Evolutionary conservation across 2,797 vertebrate genomes (phyloP).

Genomic region (Myotis daubentonii): DNA sequence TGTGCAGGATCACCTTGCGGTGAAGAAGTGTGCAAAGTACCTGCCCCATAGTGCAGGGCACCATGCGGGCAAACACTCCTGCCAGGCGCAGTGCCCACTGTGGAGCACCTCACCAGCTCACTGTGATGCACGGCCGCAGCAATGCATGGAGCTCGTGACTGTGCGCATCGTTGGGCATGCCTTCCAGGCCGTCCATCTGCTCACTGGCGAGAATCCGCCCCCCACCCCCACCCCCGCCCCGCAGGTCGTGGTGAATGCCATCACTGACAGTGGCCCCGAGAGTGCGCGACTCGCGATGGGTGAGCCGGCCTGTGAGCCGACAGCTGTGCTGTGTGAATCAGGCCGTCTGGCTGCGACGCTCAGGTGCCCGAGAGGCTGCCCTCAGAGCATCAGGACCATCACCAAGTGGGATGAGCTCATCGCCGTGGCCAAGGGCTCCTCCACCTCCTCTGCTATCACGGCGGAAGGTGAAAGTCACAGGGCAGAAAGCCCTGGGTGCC

Average conservation of each 20-base stretch:
- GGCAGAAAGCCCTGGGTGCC: neutral
- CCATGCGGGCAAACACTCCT: conserved; percentile 95
- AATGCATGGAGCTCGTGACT: conserved; percentile 96
- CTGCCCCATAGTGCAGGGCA: conserved; percentile 95
- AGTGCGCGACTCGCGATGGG: conserved; percentile 95
- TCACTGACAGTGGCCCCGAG: conserved; percentile 97
- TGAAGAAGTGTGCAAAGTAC: conserved; percentile 96
- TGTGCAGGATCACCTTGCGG: conserved; percentile 96
- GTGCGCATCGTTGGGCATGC: conserved; percentile 94
- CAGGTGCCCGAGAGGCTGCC: conserved; percentile 94
- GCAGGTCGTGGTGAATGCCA: conserved; percentile 95
- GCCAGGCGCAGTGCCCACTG: conserved; percentile 95
- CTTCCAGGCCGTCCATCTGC: conserved; percentile 96
- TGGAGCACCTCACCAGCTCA: conserved; percentile 95
- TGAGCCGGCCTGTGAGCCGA: conserved; percentile 94
- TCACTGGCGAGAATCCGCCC: conserved; percentile 90
- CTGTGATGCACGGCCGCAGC: conserved; percentile 98
- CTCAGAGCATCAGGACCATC: conserved; percentile 97
- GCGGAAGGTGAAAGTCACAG: conserved; percentile 86
- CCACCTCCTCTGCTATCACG: conserved; percentile 97
- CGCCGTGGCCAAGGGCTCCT: conserved; percentile 96
- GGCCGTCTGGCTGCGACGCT: conserved; percentile 97
- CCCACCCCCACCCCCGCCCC: conserved; percentile 82
- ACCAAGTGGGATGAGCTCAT: conserved; percentile 96
- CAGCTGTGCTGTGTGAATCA: conserved; percentile 96